phyloP scores from a whole-genome alignment of 2,113 vertebrate species.

The Nycticebus coucang region DNA sequence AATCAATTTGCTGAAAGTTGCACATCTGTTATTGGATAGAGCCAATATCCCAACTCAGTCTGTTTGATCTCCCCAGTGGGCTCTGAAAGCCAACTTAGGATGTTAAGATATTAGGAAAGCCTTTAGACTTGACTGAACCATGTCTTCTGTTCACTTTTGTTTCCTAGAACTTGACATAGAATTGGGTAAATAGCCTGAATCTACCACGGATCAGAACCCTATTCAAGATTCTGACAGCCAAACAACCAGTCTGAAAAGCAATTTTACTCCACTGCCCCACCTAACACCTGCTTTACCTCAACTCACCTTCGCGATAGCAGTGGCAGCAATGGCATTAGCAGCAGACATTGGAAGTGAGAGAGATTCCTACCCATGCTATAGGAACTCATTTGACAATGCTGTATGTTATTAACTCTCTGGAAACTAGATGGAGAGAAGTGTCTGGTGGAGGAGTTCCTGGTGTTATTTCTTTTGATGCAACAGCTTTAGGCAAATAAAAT shows the following conservation, averaged over 20 bases:
- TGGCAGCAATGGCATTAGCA: fast-evolving
- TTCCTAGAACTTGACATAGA: not conserved
- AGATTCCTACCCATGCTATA: fast-evolving
- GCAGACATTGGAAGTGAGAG: not conserved
- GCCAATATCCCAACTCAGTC: not conserved
- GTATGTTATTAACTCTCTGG: not conserved
- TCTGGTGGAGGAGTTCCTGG: not conserved
- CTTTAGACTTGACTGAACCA: not conserved
- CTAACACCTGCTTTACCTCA: not conserved
- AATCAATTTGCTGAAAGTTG: not conserved
- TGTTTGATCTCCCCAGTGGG: not conserved
- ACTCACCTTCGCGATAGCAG: not conserved
- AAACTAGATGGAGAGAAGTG: not conserved
- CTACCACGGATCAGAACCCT: not conserved
- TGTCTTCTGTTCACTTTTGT: not conserved
- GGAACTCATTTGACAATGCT: not conserved
- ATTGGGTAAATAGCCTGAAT: not conserved
- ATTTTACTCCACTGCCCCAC: too few species aligned
- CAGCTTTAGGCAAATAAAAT: not conserved
- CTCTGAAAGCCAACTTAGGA: not conserved
- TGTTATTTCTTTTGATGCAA: not conserved
- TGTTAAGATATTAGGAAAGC: too few species aligned
- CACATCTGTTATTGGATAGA: not conserved
- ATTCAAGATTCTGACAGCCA: not conserved
- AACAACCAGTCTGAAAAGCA: not conserved